Conservation (phyloP, 2,113 vertebrate genomes). For the Crotalus tigris region DNA sequence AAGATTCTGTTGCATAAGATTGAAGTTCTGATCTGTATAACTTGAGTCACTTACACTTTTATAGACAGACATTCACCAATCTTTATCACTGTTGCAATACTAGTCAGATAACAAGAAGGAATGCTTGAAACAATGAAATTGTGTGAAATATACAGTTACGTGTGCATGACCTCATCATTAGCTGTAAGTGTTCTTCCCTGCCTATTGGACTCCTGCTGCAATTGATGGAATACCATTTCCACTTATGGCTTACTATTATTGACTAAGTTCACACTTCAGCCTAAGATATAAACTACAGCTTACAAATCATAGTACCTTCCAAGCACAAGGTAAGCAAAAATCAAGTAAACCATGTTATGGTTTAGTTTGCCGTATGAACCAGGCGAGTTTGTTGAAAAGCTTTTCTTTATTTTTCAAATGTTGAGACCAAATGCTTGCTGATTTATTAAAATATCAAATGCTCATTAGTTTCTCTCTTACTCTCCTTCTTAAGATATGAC, state of each 20-base stretch:
- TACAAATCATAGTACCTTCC: neutral
- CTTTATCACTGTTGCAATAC: neutral
- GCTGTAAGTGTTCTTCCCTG: neutral
- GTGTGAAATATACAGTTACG: neutral
- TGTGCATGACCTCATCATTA: neutral
- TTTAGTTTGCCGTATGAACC: neutral
- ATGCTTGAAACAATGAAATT: neutral
- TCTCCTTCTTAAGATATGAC: constrained; percentile 73
- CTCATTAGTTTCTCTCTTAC: neutral
- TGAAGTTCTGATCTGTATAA: neutral
- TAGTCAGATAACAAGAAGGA: neutral
- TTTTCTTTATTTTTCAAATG: neutral
- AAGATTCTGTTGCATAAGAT: neutral
- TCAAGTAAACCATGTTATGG: neutral
- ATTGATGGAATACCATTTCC: neutral
- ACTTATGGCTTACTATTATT: neutral
- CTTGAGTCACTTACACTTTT: neutral
- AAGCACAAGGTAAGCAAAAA: neutral
- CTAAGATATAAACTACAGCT: neutral
- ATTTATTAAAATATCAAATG: neutral
- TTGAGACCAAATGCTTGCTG: neutral
- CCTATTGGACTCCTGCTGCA: neutral
- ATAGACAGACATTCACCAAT: neutral
- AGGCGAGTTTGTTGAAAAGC: neutral
- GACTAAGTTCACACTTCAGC: neutral